Evolutionary conservation across 2,888 invertebrate genomes (phyloP), one percentile per base, ranked within the genome.

Genomic region (Seladonia tumulorum): DNA sequence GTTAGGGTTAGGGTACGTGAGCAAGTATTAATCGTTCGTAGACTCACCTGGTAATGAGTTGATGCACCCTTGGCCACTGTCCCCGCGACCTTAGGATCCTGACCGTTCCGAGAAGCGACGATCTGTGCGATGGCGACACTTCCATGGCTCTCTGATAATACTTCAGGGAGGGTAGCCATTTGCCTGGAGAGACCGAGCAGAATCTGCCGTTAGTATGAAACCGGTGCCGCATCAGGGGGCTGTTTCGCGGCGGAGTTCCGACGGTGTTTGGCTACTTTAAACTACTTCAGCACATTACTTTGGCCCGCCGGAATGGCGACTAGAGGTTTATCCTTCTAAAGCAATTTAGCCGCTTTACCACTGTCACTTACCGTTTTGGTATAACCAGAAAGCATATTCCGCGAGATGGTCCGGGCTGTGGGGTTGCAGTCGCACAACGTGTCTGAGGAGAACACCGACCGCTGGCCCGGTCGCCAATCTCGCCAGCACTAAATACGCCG

Each of bases 331-430:
- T 85, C 81, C 85, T 49, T 72, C 49, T 68, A 60, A 71, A 75
- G 39, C 73, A 63, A 78, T 81, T 75, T 75, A 68, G 3, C 53
- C 71, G 80, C 68, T 76, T 81, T 49, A 77, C 68, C 66, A 47
- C 39, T 53, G 63, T 63, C 80, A 80, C 92, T 95, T 92, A 97
- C 97, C 97, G 95, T 96, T 96, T 82, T 96, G 96, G 84, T 96
- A 96, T 45, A 97, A 96, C 97, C 97, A 98, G 88, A 97, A 96
- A 53, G 97, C 97, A 92, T 97, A 97, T 87, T 97, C 96, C 68
- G 97, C 96, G 57, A 97, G 96, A 92, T 97, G 97, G 91, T 97
- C 97, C 91, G 97, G 97, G 93, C 97, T 97, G 77, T 94, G 95
- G 0, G 97, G 97, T 90, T 97, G 97, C 77, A 97, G 94, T 57